Evolutionary conservation across 2,113 vertebrate genomes (phyloP).

Genomic region (Lagenorhynchus albirostris): DNA sequence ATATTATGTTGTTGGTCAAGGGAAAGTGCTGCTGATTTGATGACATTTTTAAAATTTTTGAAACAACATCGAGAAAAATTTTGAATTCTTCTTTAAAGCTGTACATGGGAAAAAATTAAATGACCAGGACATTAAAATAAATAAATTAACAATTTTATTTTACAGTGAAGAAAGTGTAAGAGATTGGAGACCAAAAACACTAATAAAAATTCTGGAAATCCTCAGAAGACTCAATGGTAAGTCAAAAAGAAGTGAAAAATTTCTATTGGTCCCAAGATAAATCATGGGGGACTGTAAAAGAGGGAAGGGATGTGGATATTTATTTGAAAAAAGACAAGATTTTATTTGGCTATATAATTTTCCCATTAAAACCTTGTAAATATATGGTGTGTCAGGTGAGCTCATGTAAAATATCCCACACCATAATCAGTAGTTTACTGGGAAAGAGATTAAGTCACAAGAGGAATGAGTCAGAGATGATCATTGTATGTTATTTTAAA

Average conservation of each 20-base stretch:
- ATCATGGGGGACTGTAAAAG: background rate
- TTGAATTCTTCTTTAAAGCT: background rate
- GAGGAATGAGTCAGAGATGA: background rate
- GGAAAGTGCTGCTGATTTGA: background rate
- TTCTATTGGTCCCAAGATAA: background rate
- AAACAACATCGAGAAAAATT: background rate
- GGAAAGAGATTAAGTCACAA: background rate
- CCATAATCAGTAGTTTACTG: background rate
- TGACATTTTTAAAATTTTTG: background rate
- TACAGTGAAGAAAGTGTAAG: background rate
- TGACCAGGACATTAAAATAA: background rate
- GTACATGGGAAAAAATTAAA: background rate
- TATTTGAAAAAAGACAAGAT: background rate
- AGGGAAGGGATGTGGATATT: background rate
- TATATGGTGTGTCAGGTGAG: background rate
- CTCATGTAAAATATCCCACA: background rate
- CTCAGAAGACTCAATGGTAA: background rate
- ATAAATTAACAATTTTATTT: background rate
- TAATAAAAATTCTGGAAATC: background rate
- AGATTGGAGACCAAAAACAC: background rate
- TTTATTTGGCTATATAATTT: conserved; percentile 6
- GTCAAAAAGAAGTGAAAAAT: background rate
- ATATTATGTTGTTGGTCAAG: background rate
- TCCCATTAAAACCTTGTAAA: background rate
- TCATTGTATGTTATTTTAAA: background rate